These are phyloP conservation scores for Ferdinandea cuprea DNA, from an alignment of 2,888 invertebrate species.

Conservation along the genomic window DNA sequence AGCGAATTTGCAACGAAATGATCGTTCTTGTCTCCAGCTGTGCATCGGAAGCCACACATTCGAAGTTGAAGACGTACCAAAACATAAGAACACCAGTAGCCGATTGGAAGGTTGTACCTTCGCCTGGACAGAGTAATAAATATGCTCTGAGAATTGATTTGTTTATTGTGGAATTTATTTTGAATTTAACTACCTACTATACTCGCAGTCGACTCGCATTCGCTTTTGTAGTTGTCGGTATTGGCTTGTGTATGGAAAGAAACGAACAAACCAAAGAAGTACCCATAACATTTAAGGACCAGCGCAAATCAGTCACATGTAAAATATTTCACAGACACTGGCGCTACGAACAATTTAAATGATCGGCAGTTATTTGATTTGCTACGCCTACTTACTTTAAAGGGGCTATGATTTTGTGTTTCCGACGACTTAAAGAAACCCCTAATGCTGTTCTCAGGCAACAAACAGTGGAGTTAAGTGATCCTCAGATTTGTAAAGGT, in stretches of 20 bases:
- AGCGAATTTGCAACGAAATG: slow-evolving; percentile 72
- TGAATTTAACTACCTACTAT: slow-evolving; percentile 59
- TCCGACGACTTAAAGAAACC: slow-evolving; percentile 14
- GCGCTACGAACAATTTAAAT: slow-evolving; percentile 62
- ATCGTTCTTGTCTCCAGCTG: slow-evolving; percentile 68
- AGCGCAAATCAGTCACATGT: slow-evolving; percentile 65
- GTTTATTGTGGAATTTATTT: slow-evolving; percentile 74
- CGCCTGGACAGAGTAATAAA: slow-evolving; percentile 67
- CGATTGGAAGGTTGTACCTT: slow-evolving; percentile 71
- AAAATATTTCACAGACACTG: slow-evolving; percentile 69
- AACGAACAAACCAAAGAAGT: slow-evolving; percentile 7
- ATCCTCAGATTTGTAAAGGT: slow-evolving; percentile 9
- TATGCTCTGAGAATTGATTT: slow-evolving; percentile 74
- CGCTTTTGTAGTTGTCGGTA: slow-evolving; percentile 19
- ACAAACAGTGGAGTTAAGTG: neutral
- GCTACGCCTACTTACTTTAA: slow-evolving; percentile 70
- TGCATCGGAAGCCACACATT: slow-evolving; percentile 69
- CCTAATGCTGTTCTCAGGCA: slow-evolving; percentile 13
- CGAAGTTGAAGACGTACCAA: slow-evolving; percentile 41
- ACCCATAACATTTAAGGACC: slow-evolving; percentile 47
- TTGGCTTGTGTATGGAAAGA: slow-evolving; percentile 8
- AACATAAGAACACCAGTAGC: slow-evolving; percentile 72
- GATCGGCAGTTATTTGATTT: slow-evolving; percentile 66
- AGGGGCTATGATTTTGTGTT: slow-evolving; percentile 47
- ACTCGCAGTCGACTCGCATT: neutral